Percentiles rank a stretch among this genome's conserved stretches.
These are phyloP conservation scores for Scaptomyza hsui DNA, from an alignment of 1,140 invertebrate species.

Conservation along the genomic window DNA sequence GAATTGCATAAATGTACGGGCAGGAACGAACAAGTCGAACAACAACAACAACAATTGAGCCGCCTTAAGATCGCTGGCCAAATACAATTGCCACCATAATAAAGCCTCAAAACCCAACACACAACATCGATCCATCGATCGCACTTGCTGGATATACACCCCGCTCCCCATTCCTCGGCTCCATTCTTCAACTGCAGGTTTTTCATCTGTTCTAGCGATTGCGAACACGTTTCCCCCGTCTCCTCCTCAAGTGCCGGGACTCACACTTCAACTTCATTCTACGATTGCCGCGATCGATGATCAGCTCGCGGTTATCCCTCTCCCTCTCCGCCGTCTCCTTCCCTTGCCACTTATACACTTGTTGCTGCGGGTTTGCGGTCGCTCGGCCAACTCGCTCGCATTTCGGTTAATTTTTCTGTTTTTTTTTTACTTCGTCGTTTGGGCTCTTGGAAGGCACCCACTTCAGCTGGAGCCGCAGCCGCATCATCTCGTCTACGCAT, in stretches of 20 bases:
- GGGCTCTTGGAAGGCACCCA: conserved; percentile 41
- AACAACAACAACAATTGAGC: conserved; percentile 72
- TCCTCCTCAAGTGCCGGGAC: neutral
- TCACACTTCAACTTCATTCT: conserved; percentile 42
- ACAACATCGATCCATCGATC: conserved; percentile 57
- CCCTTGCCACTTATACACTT: conserved; percentile 79
- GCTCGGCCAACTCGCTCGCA: conserved; percentile 51
- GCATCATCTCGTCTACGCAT: conserved; percentile 59
- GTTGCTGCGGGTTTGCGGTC: conserved; percentile 82
- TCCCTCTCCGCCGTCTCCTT: conserved; percentile 1
- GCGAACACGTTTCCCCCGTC: conserved; percentile 2
- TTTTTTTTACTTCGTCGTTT: neutral
- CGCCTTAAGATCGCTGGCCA: conserved; percentile 68
- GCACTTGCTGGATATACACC: conserved; percentile 13
- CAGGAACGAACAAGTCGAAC: conserved; percentile 19
- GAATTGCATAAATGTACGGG: conserved; percentile 80
- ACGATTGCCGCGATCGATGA: conserved; percentile 82
- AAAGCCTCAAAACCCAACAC: conserved; percentile 61
- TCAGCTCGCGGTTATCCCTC: conserved; percentile 41
- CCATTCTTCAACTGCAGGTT: neutral
- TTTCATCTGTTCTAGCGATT: conserved; percentile 44
- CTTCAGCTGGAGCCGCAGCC: conserved; percentile 45
- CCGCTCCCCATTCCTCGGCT: neutral
- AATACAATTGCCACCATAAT: conserved; percentile 83
- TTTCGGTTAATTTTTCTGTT: conserved; percentile 68